These are phyloP conservation scores for Volucella inflata DNA, from an alignment of 2,888 invertebrate genomes.

Conservation along the genomic window DNA sequence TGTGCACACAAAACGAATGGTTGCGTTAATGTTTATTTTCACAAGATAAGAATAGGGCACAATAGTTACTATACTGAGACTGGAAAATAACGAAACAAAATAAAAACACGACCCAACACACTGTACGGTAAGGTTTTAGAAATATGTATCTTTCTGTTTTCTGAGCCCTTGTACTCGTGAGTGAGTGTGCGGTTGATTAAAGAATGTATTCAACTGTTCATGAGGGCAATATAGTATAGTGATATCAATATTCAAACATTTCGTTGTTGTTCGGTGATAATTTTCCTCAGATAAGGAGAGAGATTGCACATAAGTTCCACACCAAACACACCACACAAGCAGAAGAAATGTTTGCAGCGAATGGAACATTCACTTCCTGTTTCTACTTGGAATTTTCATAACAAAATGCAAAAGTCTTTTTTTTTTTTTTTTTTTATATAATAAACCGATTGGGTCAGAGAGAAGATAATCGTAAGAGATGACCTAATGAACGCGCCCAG, in stretches of 20 bases:
- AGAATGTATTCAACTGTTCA: constrained; percentile 10
- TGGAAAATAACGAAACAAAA: no score
- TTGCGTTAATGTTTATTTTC: constrained; percentile 23
- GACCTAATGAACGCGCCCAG: constrained; percentile 6
- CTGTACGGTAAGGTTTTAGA: constrained; percentile 26
- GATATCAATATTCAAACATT: constrained; percentile 57
- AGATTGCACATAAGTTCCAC: constrained; percentile 8
- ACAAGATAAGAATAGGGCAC: constrained; percentile 7
- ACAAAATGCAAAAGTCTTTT: not conserved
- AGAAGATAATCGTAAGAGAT: not conserved
- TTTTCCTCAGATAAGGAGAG: constrained; percentile 37
- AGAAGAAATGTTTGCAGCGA: constrained; percentile 13
- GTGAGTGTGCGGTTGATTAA: not conserved
- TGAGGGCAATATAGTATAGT: constrained; percentile 3
- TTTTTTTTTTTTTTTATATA: no score
- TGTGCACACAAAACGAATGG: constrained; percentile 13
- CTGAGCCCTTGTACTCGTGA: not conserved
- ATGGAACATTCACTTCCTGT: constrained; percentile 51
- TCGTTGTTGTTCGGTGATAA: constrained; percentile 41
- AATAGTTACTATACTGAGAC: not conserved
- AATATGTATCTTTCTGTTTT: constrained; percentile 1
- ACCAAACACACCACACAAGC: not conserved
- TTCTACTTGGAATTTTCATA: constrained; percentile 4
- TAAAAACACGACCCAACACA: not conserved
- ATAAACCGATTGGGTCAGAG: no score